Base-by-base conservation (phyloP, 2,113 vertebrate genomes). In the Paralichthys olivaceus region DNA sequence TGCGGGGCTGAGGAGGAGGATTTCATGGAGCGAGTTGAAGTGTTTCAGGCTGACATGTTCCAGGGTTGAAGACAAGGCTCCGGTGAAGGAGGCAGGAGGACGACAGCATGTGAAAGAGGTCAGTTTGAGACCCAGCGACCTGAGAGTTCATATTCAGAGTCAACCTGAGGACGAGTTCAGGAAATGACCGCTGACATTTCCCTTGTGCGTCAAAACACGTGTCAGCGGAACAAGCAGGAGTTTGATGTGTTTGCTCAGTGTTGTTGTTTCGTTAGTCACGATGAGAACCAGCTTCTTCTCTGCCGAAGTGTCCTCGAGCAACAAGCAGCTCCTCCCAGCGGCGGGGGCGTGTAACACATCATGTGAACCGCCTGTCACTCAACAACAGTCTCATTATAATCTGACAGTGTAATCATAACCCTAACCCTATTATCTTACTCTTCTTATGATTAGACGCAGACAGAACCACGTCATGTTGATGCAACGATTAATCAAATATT, bases 41-140 rank as follows among this genome's bases (percentile, higher is more conserved):
- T 60, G 0, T 57, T 4, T 57, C 0, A 53, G 12, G 56, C 1
- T 15, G 66, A 56, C 34, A 73, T 17, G 14, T 8, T 55, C 58
- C 5, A 20, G 3, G 12, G n/a, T 34, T 15, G 4, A 73, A 65
- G 53, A 1, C 2, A 34, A 1, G 7, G 14, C 72, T n/a, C n/a
- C 3, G 5, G 5, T 5, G 22, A 45, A 61, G n/a, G 12, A 3
- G 0, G 0, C 17, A 37, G 55, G 14, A 40, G 40, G 22, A 75
- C 66, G 56, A 64, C 4, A n/a, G 2, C 7, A 17, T 7, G 88
- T 90, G 56, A 81, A 86, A 68, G 8, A 23, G 22, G 56, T 5
- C 77, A 79, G 49, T 53, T 53, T n/a, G 19, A 47, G 17, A 47
- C 12, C 7, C 45, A 19, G 45, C 45, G 45, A 19, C 4, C 5